Evolutionary conservation across 2,113 vertebrate genomes (phyloP).

Genomic region (Paradoxurus hermaphroditus): DNA sequence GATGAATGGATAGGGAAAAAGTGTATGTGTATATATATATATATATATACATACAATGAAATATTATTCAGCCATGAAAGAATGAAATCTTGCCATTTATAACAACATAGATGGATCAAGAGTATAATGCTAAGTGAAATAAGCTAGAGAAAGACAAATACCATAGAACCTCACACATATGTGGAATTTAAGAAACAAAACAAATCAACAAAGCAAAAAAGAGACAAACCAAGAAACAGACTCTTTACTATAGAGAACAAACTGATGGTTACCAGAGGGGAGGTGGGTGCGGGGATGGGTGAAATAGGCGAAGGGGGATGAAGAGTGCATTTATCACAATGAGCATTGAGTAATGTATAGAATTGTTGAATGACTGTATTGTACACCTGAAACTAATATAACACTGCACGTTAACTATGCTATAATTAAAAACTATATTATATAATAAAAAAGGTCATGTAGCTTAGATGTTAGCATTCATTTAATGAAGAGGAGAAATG

Average conservation of each 20-base stretch:
- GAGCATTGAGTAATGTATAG: background rate
- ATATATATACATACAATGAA: background rate
- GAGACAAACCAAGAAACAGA: background rate
- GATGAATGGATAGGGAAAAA: background rate
- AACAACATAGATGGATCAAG: background rate
- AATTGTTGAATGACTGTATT: background rate
- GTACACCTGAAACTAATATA: background rate
- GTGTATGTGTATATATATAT: background rate
- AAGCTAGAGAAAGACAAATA: background rate
- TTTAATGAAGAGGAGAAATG: conserved; percentile 42
- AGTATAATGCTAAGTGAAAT: background rate
- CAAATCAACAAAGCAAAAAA: background rate
- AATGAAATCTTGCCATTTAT: background rate
- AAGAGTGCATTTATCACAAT: background rate
- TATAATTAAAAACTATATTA: background rate
- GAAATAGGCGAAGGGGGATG: background rate
- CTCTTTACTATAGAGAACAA: background rate
- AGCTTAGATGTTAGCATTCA: background rate
- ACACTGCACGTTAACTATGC: background rate
- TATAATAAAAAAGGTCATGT: background rate
- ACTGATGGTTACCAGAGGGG: background rate
- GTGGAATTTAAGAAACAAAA: background rate
- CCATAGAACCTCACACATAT: background rate
- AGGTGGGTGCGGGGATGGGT: background rate
- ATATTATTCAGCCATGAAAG: background rate